phyloP scores from a whole-genome alignment of 1,140 invertebrate genomes.

The Meloidogyne exigua region DNA sequence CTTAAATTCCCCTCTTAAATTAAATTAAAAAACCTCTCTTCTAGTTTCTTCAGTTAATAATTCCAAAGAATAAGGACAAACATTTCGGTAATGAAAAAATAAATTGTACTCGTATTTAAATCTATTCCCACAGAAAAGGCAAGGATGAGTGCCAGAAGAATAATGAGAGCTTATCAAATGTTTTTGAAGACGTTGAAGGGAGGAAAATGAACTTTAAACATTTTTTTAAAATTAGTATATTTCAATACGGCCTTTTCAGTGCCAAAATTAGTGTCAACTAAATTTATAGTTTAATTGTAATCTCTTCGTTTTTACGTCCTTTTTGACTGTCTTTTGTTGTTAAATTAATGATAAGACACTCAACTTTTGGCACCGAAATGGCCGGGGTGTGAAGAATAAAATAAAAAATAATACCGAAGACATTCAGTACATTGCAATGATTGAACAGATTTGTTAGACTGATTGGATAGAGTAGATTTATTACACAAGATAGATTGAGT shows the following conservation, averaged over 20 bases:
- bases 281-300: too few species aligned
- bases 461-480: background rate
- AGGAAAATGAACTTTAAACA: constrained; percentile 14
- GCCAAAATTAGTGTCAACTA: too few species aligned
- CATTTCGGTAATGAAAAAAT: constrained; percentile 56
- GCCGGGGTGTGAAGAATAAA: too few species aligned
- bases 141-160: constrained; percentile 55
- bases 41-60: constrained; percentile 52
- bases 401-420: background rate
- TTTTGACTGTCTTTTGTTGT: too few species aligned
- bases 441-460: background rate
- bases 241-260: too few species aligned
- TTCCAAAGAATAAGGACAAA: constrained; percentile 53
- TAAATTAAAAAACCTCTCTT: constrained; percentile 45
- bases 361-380: too few species aligned
- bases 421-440: background rate
- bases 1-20: too few species aligned
- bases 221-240: background rate
- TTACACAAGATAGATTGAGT: background rate
- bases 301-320: too few species aligned
- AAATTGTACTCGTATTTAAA: constrained; percentile 62
- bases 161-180: constrained; percentile 56
- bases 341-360: too few species aligned
- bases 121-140: constrained; percentile 56
- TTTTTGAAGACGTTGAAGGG: constrained; percentile 42